Evolutionary conservation across 2,888 invertebrate species (phyloP), one percentile per base, ranked within the genome.

Genomic region (Oconnorella tubifera): DNA sequence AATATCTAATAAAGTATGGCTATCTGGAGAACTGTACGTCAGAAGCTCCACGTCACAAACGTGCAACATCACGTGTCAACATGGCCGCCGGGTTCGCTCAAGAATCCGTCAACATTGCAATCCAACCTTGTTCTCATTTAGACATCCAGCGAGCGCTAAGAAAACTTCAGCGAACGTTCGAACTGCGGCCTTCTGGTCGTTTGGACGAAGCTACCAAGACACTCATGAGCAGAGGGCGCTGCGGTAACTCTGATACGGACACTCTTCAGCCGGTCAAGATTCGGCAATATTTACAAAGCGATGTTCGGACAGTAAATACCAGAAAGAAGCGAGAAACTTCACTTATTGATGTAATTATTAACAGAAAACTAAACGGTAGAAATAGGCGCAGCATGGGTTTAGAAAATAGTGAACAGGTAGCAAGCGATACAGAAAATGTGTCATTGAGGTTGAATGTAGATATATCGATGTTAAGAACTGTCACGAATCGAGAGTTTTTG

Each of bases 211-310:
- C 59, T 27, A 71, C 71, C 53, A 59, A 59, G n/a, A 31, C 32
- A 1, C 40, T 64, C 27, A 65, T 71, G 69, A 66, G 65, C 61
- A 62, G 33, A 14, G 57, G 63, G 4, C 61, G 71, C 4, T 71
- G 71, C 64, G 71, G 71, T 2, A 71, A 71, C 66, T 51, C 56
- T 27, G 70, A 70, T 64, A 10, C 25, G n/a, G 31, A 58, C 6
- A 51, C 31, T 25, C 50, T 32, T 23, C 56, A 31, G 19, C 56
- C 25, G 40, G 23, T 56, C n/a, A 10, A 0, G 33, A 33, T 32
- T 2, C 40, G 33, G 25, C 33, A n/a, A n/a, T n/a, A n/a, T n/a
- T n/a, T n/a, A n/a, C n/a, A n/a, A n/a, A n/a, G n/a, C n/a, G n/a
- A n/a, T n/a, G n/a, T n/a, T n/a, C n/a, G n/a, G n/a, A n/a, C n/a